Conservation (phyloP, 2,888 invertebrate species). For the Cordilura impudica region DNA sequence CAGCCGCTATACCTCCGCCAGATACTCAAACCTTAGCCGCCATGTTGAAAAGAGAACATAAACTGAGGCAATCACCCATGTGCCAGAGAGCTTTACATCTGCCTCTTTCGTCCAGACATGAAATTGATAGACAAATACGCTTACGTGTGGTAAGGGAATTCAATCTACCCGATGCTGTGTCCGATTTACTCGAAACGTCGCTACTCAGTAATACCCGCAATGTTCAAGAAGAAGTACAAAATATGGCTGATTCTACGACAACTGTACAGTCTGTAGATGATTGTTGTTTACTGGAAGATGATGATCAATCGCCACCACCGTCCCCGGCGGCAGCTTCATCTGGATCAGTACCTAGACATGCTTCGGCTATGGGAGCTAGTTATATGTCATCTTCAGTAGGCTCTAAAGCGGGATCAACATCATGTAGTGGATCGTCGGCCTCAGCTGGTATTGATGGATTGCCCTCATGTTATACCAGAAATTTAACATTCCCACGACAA, state of each 20-base stretch:
- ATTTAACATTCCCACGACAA: constrained; percentile 82
- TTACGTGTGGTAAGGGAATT: constrained; percentile 95
- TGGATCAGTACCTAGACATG: constrained; percentile 65
- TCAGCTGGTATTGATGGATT: constrained; percentile 71
- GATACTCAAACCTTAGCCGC: constrained; percentile 86
- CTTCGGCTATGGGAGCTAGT: constrained; percentile 74
- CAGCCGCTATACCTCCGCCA: constrained; percentile 85
- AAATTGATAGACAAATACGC: constrained; percentile 88
- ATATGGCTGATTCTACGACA: constrained; percentile 66
- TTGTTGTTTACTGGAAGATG: constrained; percentile 72
- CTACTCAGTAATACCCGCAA: constrained; percentile 69
- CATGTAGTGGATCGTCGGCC: constrained; percentile 64
- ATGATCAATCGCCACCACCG: constrained; percentile 77
- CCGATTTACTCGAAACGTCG: constrained; percentile 84
- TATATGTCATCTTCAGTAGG: constrained; percentile 68
- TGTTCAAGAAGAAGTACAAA: constrained; percentile 64
- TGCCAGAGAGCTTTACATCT: constrained; percentile 88
- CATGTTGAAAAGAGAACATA: constrained; percentile 91
- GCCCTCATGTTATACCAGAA: constrained; percentile 80
- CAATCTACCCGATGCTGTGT: constrained; percentile 93
- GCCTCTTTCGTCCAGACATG: constrained; percentile 86
- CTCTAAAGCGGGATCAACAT: constrained; percentile 64
- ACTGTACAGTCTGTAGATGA: constrained; percentile 71
- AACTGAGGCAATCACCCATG: constrained; percentile 87
- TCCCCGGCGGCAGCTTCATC: constrained; percentile 75